Percentiles rank a stretch among this genome's conserved stretches.
Conservation (phyloP, 2,113 vertebrate genomes). For the Canis aureus region DNA sequence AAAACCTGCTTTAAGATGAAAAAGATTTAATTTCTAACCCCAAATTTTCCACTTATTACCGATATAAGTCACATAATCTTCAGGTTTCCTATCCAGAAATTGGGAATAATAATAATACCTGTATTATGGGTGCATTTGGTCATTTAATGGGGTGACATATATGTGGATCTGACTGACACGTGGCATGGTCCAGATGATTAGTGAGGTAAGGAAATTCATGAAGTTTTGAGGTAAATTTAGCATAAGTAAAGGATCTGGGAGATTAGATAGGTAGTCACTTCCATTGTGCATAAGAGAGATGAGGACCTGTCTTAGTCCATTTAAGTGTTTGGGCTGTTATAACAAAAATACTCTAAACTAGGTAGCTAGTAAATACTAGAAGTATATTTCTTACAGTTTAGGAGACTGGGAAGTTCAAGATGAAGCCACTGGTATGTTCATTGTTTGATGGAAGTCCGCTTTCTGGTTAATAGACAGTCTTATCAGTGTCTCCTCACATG, state of each 20-base stretch:
- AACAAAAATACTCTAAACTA: neutral
- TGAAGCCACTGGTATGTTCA: neutral
- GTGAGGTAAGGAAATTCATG: neutral
- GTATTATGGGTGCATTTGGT: neutral
- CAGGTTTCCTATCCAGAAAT: neutral
- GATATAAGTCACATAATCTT: neutral
- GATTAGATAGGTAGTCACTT: neutral
- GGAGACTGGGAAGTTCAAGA: neutral
- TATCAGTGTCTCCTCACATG: neutral
- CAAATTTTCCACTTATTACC: neutral
- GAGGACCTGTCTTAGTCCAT: neutral
- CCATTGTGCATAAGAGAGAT: neutral
- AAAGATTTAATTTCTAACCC: neutral
- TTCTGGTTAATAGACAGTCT: neutral
- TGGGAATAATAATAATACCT: neutral
- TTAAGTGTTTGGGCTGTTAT: neutral
- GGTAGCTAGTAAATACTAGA: neutral
- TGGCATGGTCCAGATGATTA: neutral
- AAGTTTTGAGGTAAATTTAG: slow-evolving; percentile 50
- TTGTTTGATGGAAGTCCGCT: neutral
- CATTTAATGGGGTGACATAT: neutral
- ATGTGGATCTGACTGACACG: neutral
- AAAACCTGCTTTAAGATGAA: neutral
- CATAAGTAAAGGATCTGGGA: neutral
- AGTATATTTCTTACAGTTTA: neutral